phyloP scores from a whole-genome alignment of 53 echinoderm and acorn worm genomes.

The Astropecten irregularis region DNA sequence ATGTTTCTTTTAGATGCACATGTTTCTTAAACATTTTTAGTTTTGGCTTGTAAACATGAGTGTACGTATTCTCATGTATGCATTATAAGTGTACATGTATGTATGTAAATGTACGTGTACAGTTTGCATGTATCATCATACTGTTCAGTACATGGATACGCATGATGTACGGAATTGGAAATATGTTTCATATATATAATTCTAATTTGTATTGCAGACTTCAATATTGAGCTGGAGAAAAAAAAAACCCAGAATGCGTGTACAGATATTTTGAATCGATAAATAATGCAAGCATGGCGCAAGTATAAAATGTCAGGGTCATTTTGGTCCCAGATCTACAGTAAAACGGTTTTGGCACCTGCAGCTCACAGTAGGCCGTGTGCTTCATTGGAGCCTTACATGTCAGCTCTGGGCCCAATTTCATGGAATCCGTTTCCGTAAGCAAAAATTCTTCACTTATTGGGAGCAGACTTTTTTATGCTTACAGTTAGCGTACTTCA shows the following conservation, averaged over 20 bases:
- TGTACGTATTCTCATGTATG: neutral
- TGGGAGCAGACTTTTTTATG: neutral
- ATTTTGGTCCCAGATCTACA: too few species aligned
- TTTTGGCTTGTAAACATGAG: neutral
- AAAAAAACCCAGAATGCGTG: too few species aligned
- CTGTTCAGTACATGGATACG: too few species aligned
- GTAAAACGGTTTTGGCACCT: constrained; percentile 46
- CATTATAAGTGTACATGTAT: neutral
- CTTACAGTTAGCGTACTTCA: neutral
- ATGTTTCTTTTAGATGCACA: too few species aligned
- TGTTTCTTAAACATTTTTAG: too few species aligned
- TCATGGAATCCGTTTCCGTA: too few species aligned
- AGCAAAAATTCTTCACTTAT: too few species aligned
- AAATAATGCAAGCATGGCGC: constrained; percentile 19
- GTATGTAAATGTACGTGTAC: constrained; percentile 1
- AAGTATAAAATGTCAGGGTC: constrained; percentile 37
- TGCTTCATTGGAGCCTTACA: too few species aligned
- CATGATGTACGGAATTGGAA: neutral
- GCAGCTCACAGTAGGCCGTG: too few species aligned
- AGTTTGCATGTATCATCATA: too few species aligned
- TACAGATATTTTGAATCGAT: constrained; percentile 22
- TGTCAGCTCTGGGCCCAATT: too few species aligned
- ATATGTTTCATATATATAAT: neutral
- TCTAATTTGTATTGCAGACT: constrained; percentile 1
- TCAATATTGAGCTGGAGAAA: neutral